A percentile compares a stretch with the other conserved stretches of the same genome.
Conservation (phyloP, 2,113 vertebrate genomes). For the Damaliscus lunatus region DNA sequence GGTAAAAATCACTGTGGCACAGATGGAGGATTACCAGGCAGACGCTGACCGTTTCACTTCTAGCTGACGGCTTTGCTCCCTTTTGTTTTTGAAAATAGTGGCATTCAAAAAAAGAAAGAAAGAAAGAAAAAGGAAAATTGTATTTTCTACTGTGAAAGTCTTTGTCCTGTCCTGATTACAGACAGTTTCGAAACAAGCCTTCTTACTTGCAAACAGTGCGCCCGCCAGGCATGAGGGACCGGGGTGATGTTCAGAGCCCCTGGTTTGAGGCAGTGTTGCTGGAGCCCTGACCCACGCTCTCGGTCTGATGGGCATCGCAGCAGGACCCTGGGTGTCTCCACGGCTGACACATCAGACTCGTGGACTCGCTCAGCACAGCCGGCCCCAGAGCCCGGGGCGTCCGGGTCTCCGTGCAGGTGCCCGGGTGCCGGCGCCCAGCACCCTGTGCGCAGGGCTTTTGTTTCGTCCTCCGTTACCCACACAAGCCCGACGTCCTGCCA, state of each 20-base stretch:
- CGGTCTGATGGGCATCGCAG: not conserved
- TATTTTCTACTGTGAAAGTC: not conserved
- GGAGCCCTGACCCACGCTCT: not conserved
- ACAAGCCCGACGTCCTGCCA: not conserved
- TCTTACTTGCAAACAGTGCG: not conserved
- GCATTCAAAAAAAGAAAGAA: not conserved
- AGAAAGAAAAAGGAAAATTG: not conserved
- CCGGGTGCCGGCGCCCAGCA: no score
- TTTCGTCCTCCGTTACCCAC: not conserved
- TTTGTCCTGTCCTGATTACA: not conserved
- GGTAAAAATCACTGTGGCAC: not conserved
- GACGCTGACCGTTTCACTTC: not conserved
- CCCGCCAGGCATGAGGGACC: not conserved
- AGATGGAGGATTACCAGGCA: constrained; percentile 17
- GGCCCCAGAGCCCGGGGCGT: not conserved
- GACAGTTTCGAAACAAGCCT: not conserved
- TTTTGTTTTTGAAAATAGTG: constrained; percentile 6
- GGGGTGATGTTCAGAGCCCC: not conserved
- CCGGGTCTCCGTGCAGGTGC: not conserved
- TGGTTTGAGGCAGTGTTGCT: not conserved
- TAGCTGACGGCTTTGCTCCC: not conserved
- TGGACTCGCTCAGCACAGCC: not conserved
- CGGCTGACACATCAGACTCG: not conserved
- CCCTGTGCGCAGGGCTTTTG: not conserved
- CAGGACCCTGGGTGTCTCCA: not conserved